Conservation (phyloP, 2,888 invertebrate genomes). For the Scelioninae gen. 2 region DNA sequence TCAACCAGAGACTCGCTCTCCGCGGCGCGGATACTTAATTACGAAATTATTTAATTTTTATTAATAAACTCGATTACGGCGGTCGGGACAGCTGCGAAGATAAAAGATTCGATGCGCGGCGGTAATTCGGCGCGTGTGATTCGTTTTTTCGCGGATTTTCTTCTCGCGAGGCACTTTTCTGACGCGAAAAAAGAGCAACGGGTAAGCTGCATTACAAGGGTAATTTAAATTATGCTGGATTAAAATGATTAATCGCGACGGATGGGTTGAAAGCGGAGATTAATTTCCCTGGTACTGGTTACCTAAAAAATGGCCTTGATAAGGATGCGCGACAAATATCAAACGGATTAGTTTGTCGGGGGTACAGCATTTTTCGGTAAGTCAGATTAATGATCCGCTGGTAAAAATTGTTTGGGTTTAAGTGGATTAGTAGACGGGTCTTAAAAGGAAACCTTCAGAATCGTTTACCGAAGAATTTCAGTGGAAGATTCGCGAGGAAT, state of each 20-base stretch:
- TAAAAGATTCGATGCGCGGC: constrained; percentile 12
- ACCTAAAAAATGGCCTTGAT: constrained; percentile 33
- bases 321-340: constrained; percentile 32
- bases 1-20: constrained; percentile 30
- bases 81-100: constrained; percentile 3
- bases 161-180: constrained; percentile 36
- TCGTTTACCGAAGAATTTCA: too few species aligned
- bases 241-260: constrained; percentile 44
- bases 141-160: constrained; percentile 19
- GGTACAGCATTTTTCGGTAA: too few species aligned
- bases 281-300: constrained; percentile 21
- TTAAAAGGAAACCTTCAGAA: too few species aligned
- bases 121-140: constrained; percentile 39
- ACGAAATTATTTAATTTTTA: constrained; percentile 47
- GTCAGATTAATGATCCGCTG: too few species aligned
- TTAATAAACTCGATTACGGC: constrained; percentile 36
- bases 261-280: constrained; percentile 48
- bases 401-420: too few species aligned
- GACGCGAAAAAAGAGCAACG: constrained; percentile 39
- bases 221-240: constrained; percentile 51
- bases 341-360: constrained; percentile 13
- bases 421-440: too few species aligned
- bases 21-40: constrained; percentile 39
- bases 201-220: constrained; percentile 45
- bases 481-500: too few species aligned